Base-by-base conservation (phyloP, 2,797 vertebrate species). In the Acipenser oxyrinchus region DNA sequence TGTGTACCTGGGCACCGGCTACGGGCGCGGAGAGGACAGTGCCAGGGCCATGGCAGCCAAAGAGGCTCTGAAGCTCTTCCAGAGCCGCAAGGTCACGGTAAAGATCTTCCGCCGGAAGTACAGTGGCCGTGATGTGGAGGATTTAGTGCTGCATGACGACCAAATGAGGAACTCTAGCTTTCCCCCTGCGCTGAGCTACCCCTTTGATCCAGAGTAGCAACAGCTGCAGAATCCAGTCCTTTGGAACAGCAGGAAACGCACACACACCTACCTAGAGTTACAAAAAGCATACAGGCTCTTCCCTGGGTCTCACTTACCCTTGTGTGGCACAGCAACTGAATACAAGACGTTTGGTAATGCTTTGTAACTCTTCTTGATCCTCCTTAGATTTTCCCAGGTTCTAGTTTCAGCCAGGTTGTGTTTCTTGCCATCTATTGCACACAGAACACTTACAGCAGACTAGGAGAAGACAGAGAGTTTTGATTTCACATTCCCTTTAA, bases 1-100 rank as follows among this genome's bases (percentile, higher is more conserved):
- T 60, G 94, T 96, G 53, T 99, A 97, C 87, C 77, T 99, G 82
- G 95, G 96, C 67, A 98, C 96, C 1, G 96, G 95, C 48, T 99
- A 97, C 52, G 96, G 96, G 10, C 93, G 94, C 4, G 96, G 94
- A 8, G 95, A 96, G 79, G 80, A 92, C 10, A 94, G 93, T 7
- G 95, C 96, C 76, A 91, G 87, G 81, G 93, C 94, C 2, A 94
- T 98, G 84, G 96, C 96, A 68, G 96, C 96, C 4, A 94, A 97
- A 74, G 96, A 99, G 81, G 96, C 95, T 58, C 77, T 98, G 6
- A 99, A 98, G 76, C 84, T 92, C 12, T 99, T 99, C 82, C 94
- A 98, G 80, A 96, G 97, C 68, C 90, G 96, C 18, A 98, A 95
- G 73, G 95, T 99, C 73, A 88, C 88, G 5, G 96, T 99, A 57